Evolutionary conservation across 2,888 invertebrate species (phyloP), one percentile per base, ranked within the genome.

Genomic region (Acanthopleura granulata): DNA sequence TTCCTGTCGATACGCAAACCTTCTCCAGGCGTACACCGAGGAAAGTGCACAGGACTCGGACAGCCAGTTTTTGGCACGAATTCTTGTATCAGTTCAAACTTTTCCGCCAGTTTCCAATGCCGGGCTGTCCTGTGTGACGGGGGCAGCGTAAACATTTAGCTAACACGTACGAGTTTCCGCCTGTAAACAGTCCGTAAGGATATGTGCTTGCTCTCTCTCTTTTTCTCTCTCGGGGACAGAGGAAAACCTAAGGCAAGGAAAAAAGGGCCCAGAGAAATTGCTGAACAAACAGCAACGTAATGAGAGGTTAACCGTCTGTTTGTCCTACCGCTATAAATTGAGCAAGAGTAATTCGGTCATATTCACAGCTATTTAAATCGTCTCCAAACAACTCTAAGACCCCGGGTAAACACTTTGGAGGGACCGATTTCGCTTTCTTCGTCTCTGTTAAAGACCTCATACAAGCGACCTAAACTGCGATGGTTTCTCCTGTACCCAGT

Each of bases 61-160:
- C 66, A 6, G 29, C 66, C 3, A 66, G 66, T 6, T 66, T 66
- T 66, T 27, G 66, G 66, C 66, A 66, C 66, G 66, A 66, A 66
- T 66, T 66, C 66, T 66, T 66, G 66, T 66, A 66, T 66, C 66
- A 27, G 66, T 66, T 66, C 66, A 66, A 66, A 66, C 25, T 66
- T 66, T 66, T 66, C 29, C 66, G 25, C 66, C 66, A 27, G 66
- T 66, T 66, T 66, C 66, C 66, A 22, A 12, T 57, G 6, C 29
- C 16, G 6, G 22, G 18, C 29, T 27, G 16, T 25, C 66, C 66
- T 27, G 66, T 66, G 22, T 66, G 66, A 27, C 22, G 66, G 25
- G 16, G 29, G 25, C 66, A 66, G 25, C 66, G 25, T 27, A 66
- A 66, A 66, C 66, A 66, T 22, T 66, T 27, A 27, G 22, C 27